Conservation (phyloP, 1,140 invertebrate genomes). For the Theocolax elegans region DNA sequence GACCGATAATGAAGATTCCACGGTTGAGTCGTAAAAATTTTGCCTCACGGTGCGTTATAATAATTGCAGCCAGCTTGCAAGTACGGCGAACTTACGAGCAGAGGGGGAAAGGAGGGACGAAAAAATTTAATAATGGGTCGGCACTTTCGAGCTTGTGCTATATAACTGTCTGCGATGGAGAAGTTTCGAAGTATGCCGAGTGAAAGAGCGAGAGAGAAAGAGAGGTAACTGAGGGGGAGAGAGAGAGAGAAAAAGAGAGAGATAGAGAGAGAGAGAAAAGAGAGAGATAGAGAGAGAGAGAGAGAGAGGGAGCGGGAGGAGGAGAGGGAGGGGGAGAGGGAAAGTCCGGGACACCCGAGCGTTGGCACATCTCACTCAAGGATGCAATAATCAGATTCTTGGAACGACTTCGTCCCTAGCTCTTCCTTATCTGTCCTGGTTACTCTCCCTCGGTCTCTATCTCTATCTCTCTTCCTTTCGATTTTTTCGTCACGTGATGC, state of each 20-base stretch:
- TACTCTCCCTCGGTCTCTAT: background rate
- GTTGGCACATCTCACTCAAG: slow-evolving; percentile 50
- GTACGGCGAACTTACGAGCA: background rate
- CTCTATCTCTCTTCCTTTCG: slow-evolving; percentile 27
- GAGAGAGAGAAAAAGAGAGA: too few relatives aligned
- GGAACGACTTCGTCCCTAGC: slow-evolving; percentile 41
- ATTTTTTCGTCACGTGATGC: too few relatives aligned
- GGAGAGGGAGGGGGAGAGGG: too few relatives aligned
- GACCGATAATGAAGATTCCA: too few relatives aligned
- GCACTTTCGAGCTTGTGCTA: background rate
- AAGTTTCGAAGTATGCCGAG: slow-evolving; percentile 55
- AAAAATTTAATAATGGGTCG: slow-evolving; percentile 56
- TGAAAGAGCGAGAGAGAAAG: slow-evolving; percentile 19
- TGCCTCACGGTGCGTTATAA: slow-evolving; percentile 11
- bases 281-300: too few relatives aligned
- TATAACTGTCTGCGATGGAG: slow-evolving; percentile 33
- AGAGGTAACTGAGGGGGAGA: too few relatives aligned
- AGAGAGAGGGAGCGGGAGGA: too few relatives aligned
- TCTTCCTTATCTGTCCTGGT: background rate
- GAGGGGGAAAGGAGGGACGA: background rate
- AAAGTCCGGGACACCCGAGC: slow-evolving; percentile 35
- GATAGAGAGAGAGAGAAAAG: too few relatives aligned
- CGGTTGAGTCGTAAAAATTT: too few relatives aligned
- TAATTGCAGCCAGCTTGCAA: slow-evolving; percentile 2
- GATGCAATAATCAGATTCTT: slow-evolving; percentile 62